These are phyloP conservation scores for Quadriops clusia DNA, from an alignment of 2,888 invertebrate genomes.

Conservation along the genomic window DNA sequence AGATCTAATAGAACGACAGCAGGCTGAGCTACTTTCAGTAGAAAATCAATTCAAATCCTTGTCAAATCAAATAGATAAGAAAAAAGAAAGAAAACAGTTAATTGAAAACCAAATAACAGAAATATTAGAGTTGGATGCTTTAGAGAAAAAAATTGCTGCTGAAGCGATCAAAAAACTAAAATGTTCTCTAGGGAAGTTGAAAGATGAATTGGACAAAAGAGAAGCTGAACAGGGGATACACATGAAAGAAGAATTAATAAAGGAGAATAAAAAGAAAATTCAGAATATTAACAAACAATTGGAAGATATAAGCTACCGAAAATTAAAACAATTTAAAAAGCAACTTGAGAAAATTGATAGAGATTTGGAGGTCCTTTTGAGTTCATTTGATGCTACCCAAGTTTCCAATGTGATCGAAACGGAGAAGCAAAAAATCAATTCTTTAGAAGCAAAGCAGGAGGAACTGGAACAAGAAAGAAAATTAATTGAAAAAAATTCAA, in stretches of 20 bases:
- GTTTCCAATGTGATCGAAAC: slow-evolving; percentile 47
- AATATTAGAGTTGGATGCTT: slow-evolving; percentile 32
- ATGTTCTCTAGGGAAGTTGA: slow-evolving; percentile 49
- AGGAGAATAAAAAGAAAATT: slow-evolving; percentile 45
- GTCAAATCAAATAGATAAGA: slow-evolving; percentile 37
- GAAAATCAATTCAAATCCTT: slow-evolving; percentile 47
- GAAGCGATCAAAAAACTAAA: slow-evolving; percentile 42
- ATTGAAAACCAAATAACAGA: slow-evolving; percentile 33
- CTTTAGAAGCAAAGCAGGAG: slow-evolving; percentile 46
- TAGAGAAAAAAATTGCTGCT: slow-evolving; percentile 33
- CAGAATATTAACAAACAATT: slow-evolving; percentile 46
- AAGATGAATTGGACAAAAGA: slow-evolving; percentile 47
- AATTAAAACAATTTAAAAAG: slow-evolving; percentile 37
- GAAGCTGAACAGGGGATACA: slow-evolving; percentile 54
- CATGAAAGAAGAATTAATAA: slow-evolving; percentile 46
- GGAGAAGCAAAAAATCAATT: slow-evolving; percentile 44
- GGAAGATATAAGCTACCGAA: slow-evolving; percentile 42
- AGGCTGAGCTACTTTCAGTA: slow-evolving; percentile 49
- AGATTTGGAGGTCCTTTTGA: slow-evolving; percentile 39
- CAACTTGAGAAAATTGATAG: slow-evolving; percentile 41
- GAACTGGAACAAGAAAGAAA: slow-evolving; percentile 50
- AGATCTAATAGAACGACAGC: slow-evolving; percentile 48
- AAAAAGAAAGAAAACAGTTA: slow-evolving; percentile 37
- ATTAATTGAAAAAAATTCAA: slow-evolving; percentile 46
- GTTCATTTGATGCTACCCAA: slow-evolving; percentile 42